Evolutionary conservation across 2,113 vertebrate genomes (phyloP).

Genomic region (Neofelis nebulosa): DNA sequence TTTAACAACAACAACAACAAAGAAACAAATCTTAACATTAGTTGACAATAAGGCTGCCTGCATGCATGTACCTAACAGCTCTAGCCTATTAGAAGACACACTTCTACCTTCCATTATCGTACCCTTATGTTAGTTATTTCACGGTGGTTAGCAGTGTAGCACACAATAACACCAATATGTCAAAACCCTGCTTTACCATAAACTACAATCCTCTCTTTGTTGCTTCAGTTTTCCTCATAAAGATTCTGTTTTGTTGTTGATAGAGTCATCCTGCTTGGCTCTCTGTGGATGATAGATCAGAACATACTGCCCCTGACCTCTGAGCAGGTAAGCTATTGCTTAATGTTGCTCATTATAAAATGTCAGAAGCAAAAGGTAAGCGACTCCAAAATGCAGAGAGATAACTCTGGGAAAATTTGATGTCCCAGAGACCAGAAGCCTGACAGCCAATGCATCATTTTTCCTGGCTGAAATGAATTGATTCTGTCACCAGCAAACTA

Average conservation of each 20-base stretch:
- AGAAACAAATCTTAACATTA: neutral
- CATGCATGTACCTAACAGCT: fast-evolving
- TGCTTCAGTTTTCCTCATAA: neutral
- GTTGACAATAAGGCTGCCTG: too few species aligned
- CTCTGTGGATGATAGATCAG: neutral
- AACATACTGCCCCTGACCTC: neutral
- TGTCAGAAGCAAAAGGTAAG: conserved; percentile 26
- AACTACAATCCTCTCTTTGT: neutral
- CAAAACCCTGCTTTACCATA: neutral
- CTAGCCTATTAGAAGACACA: neutral
- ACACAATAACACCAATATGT: neutral
- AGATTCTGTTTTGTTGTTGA: neutral
- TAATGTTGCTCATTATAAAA: conserved; percentile 21
- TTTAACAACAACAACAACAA: too few species aligned
- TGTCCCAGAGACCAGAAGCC: conserved; percentile 40
- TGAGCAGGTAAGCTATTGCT: neutral
- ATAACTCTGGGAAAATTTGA: conserved; percentile 18
- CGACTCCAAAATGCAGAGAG: neutral
- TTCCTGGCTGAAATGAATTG: conserved; percentile 71
- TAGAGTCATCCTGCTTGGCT: neutral
- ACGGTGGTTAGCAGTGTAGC: neutral
- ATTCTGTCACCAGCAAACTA: conserved; percentile 81
- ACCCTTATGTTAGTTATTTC: neutral
- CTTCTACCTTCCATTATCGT: neutral
- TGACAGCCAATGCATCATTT: conserved; percentile 77